These are phyloP conservation scores for Gortyna flavago DNA, from an alignment of 2,888 invertebrate species.

Conservation along the genomic window DNA sequence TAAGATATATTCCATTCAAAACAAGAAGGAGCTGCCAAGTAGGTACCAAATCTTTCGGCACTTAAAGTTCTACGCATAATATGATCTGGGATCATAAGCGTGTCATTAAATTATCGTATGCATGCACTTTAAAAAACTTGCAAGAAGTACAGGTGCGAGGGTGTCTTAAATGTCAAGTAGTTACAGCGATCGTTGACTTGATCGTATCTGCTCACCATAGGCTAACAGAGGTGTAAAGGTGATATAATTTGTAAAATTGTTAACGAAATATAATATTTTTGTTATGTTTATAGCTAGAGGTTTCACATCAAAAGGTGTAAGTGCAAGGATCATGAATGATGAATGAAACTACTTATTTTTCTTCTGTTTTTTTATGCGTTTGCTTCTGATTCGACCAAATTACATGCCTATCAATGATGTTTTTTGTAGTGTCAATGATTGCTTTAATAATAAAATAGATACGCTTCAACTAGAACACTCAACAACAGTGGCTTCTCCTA, in stretches of 20 bases:
- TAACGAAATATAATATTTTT: background rate
- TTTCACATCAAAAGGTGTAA: background rate
- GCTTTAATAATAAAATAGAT: background rate
- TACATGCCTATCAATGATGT: background rate
- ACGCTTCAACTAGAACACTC: background rate
- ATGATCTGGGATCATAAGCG: constrained; percentile 9
- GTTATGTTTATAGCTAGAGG: background rate
- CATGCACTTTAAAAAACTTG: constrained; percentile 26
- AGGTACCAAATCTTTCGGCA: background rate
- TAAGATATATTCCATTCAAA: background rate
- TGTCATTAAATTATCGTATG: constrained; percentile 33
- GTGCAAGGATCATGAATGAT: background rate
- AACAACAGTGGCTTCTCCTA: background rate
- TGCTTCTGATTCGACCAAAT: no score
- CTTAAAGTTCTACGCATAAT: constrained; percentile 14
- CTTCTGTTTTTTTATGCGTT: background rate
- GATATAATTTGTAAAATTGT: constrained; percentile 15
- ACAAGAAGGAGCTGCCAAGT: background rate
- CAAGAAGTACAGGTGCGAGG: constrained; percentile 50
- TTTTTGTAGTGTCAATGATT: background rate
- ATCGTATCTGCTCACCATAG: constrained; percentile 39
- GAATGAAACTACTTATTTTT: background rate
- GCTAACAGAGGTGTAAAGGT: background rate
- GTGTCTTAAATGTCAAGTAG: constrained; percentile 55
- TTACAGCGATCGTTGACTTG: constrained; percentile 51